Percentiles rank a stretch among this genome's conserved stretches.
Evolutionary conservation across 2,797 vertebrate genomes (phyloP).

Genomic region (Anolis apletophallus): DNA sequence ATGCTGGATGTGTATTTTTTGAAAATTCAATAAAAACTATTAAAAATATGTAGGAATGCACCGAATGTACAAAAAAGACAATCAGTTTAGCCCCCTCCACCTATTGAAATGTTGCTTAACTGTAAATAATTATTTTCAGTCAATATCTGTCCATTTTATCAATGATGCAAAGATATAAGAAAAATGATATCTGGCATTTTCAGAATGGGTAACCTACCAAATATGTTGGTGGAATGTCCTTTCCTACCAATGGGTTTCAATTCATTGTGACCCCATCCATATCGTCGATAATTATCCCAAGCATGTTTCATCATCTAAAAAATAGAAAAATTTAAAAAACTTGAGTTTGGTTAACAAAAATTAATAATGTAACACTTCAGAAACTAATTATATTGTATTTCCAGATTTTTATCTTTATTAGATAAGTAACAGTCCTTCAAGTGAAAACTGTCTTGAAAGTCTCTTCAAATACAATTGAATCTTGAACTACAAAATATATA

Average conservation of each 20-base stretch:
- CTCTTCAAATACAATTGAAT: neutral
- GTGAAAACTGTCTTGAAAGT: neutral
- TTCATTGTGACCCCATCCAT: conserved; percentile 99
- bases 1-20: too few species aligned
- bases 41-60: neutral
- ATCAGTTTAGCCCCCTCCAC: neutral
- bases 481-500: neutral
- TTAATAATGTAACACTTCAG: conserved; percentile 12
- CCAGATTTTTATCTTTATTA: neutral
- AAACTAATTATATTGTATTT: neutral
- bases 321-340: conserved; percentile 52
- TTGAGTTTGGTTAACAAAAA: conserved; percentile 37
- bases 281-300: conserved; percentile 96
- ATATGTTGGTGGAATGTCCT: conserved; percentile 99
- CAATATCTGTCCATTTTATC: neutral
- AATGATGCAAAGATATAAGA: neutral
- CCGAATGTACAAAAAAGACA: neutral
- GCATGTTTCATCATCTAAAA: conserved; percentile 98
- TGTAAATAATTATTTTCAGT: neutral
- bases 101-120: neutral
- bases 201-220: conserved; percentile 85
- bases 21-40: too few species aligned
- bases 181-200: neutral
- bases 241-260: conserved; percentile 98
- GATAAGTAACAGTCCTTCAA: neutral